Evolutionary conservation across 2,888 invertebrate species (phyloP), one percentile per base, ranked within the genome.

Genomic region (Steinernema hermaphroditum): DNA sequence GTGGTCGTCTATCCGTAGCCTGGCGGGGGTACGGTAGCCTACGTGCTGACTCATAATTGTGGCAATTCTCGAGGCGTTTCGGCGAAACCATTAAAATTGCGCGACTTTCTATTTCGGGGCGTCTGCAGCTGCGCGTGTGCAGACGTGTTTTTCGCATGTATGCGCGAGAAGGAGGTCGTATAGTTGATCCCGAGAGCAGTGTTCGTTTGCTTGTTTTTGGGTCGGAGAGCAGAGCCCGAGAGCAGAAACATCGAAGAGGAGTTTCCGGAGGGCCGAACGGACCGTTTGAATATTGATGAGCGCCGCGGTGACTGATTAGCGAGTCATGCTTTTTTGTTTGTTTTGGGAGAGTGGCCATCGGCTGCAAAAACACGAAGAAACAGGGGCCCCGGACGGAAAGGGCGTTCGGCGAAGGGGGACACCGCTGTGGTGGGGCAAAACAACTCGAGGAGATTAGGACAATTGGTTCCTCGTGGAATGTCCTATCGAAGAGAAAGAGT

Each of bases 241-340:
- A 37, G 6, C 37, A 27, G 54, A 24, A 54, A 54, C 54, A 24
- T 22, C 12, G 41, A 41, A 41, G 8, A 8, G n/a, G 46, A 46
- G 46, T 46, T 46, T 46, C 46, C 16, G 46, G 16, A 46, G 19
- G 16, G n/a, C 46, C 16, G 19, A 46, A 46, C n/a, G 54, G n/a
- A n/a, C 27, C 27, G 24, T 24, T 54, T 54, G 54, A 54, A 54
- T 54, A 54, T 54, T 54, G 16, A 54, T 54, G 54, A 27, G n/a
- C 54, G 6, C 54, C 27, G 19, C n/a, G 27, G 54, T 27, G 54
- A 46, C 54, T 54, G 54, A 54, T 54, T 54, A 54, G 54, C 54
- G 54, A 54, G 54, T 54, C 54, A 54, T 54, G 54, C 54, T 54
- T 54, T 46, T 54, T 54, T 54, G 54, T 54, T 54, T 54, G 54